phyloP scores from a whole-genome alignment of 2,888 invertebrate species.

The Drosophila ezoana region DNA sequence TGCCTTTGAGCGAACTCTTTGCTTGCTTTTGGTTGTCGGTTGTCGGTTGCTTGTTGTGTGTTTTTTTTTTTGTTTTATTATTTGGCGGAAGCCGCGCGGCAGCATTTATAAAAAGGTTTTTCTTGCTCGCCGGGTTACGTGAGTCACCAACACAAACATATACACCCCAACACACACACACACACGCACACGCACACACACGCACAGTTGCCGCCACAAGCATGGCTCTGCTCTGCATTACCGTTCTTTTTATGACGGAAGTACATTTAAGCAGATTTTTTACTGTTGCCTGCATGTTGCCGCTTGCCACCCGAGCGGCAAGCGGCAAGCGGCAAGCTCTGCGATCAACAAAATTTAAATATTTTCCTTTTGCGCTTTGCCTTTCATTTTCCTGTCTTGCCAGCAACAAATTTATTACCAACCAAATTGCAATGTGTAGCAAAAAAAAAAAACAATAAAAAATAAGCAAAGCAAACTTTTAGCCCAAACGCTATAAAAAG shows the following conservation, averaged over 20 bases:
- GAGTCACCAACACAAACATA: constrained; percentile 43
- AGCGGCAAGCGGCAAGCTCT: constrained; percentile 31
- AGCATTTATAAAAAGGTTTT: constrained; percentile 78
- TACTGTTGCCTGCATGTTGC: constrained; percentile 36
- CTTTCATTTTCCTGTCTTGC: constrained; percentile 61
- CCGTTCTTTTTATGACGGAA: constrained; percentile 78
- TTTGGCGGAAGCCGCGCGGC: constrained; percentile 68
- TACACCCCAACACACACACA: constrained; percentile 13
- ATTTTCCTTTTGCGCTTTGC: constrained; percentile 52
- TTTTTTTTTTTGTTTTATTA: constrained; percentile 75
- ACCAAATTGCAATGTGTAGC: constrained; percentile 52
- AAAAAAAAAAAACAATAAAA: constrained; percentile 27
- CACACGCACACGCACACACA: constrained; percentile 14
- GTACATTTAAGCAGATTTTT: constrained; percentile 77
- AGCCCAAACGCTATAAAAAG: constrained; percentile 41
- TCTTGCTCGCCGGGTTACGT: constrained; percentile 70
- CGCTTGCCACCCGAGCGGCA: constrained; percentile 23
- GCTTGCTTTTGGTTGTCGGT: constrained; percentile 7
- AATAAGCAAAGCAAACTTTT: constrained; percentile 15
- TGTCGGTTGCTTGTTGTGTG: constrained; percentile 30
- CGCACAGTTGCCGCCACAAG: background rate
- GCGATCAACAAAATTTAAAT: constrained; percentile 70
- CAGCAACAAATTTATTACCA: constrained; percentile 66
- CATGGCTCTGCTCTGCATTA: constrained; percentile 62
- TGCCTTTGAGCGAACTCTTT: constrained; percentile 12